Conservation (phyloP, 2,113 vertebrate species). For the Bostrychus sinensis region DNA sequence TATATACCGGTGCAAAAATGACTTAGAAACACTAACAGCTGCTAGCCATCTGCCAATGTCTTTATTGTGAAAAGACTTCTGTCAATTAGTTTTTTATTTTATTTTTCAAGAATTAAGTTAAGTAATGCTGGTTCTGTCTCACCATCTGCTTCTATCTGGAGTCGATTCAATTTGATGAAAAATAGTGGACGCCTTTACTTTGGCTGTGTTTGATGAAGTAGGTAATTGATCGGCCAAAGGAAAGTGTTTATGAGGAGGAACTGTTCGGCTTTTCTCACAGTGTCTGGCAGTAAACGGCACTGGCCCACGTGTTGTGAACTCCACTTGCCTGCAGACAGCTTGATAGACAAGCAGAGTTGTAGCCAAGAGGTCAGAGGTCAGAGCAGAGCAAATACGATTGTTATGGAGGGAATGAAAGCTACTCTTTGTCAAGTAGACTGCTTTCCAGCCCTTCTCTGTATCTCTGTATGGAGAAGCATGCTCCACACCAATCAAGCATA, state of each 20-base stretch:
- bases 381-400: constrained; percentile 1
- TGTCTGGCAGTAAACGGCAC: not conserved
- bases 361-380: constrained; percentile 17
- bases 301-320: constrained; percentile 10
- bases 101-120: constrained; percentile 12
- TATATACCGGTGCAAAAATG: not conserved
- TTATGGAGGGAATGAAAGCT: not conserved
- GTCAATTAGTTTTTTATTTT: constrained; percentile 23
- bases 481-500: not conserved
- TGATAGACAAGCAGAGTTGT: constrained; percentile 9
- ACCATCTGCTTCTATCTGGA: constrained; percentile 35
- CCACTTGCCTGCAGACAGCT: not conserved
- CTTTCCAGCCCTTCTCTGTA: not conserved
- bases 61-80: constrained; percentile 28
- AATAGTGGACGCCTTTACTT: not conserved
- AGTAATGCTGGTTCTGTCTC: constrained; percentile 27
- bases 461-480: not conserved
- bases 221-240: not conserved
- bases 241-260: not conserved
- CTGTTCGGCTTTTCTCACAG: not conserved
- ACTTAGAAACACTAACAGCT: constrained; percentile 21
- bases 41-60: constrained; percentile 39
- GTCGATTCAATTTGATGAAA: not conserved
- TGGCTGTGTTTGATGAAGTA: not conserved
- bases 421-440: not conserved